Base-by-base conservation (phyloP, 1,140 invertebrate species). In the Branchinecta lynchi region DNA sequence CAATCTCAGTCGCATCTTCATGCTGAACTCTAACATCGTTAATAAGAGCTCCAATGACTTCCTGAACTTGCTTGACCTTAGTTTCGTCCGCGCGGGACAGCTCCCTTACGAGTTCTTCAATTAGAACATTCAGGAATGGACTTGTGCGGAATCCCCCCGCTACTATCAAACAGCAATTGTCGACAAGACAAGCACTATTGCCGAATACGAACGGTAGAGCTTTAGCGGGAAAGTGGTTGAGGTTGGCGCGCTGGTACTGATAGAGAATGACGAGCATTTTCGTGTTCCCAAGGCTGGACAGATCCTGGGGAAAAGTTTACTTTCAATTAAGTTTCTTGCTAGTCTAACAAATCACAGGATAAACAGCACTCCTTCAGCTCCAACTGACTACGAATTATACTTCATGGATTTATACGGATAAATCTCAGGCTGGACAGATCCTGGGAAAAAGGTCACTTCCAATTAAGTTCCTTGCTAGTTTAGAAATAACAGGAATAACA, bases 241-340 rank as follows among this genome's bases (percentile, higher is more conserved):
- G 51, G 51, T 12, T 60, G 3, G 51, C 51, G 12, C 17, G 51
- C 51, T 60, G 51, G 17, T 60, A 60, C 51, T 60, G 51, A 6
- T 60, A 60, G 51, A 60, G 51, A 60, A 60, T 60, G 12, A 60
- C 51, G 12, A 60, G 17, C 51, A 60, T 60, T 20, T 60, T 60
- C 12, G 17, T 32, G 5, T 32, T 32, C 32, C 32, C 32, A 32
- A 32, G 32, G 32, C 32, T 32, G 32, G 32, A 32, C 32, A 32
- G 32, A 32, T 32, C 32, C 32, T 32, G 5, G 32, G 5, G 5
- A 32, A 32, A 32, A 32, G 32, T 1, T 32, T 32, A 32, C 32
- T 32, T 32, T 32, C n/a, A n/a, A n/a, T n/a, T n/a, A n/a, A 32
- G 5, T 32, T 32, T 5, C 32, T 32, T 32, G 32, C 1, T 32